Base-by-base conservation (phyloP, 2,888 invertebrate species). In the Caenorhabditis japonica region DNA sequence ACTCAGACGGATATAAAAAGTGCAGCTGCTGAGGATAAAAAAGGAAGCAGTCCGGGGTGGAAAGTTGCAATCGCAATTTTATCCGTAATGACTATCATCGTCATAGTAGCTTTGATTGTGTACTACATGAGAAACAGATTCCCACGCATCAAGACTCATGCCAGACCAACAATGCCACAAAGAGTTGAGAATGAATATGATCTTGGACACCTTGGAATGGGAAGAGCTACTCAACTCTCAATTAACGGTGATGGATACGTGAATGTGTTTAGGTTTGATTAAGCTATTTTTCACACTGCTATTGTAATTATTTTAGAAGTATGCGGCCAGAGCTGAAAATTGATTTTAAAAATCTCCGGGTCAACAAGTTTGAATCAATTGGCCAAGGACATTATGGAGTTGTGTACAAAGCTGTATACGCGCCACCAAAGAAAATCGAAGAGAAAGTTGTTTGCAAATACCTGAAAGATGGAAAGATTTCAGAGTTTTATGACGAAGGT, bases 301-400 rank as follows among this genome's bases (percentile, higher is more conserved):
- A 43, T 17, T 19, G 8, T 21, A 21, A 33, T n/a, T 33, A 1
- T 39, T 61, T 56, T 68, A 62, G 75, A 38, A 49, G 46, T 7
- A 36, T 64, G 27, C 62, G 51, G 3, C 39, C 39, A 2, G 58
- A 68, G 19, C 7, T 74, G 23, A 74, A 74, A 34, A 38, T 74
- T 7, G 74, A 74, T 43, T 69, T 53, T 33, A 58, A 49, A n/a
- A 21, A 58, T 10, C 23, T 75, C 12, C 46, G 38, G 7, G 55
- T 75, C 0, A 64, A 75, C 34, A 47, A 33, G 13, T 10, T 25
- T 17, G 41, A 59, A n/a, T 30, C 47, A 0, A 51, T 75, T 34
- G 75, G 75, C 15, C 47, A 69, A 59, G 82, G 83, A 19, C 75
- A 83, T 23, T 83, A 75, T 51, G 81, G 81, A 12, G 61, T 75